Percentiles rank a stretch among this genome's conserved stretches.
phyloP scores from a whole-genome alignment of 2,113 vertebrate genomes.

The Lepus timidus region DNA sequence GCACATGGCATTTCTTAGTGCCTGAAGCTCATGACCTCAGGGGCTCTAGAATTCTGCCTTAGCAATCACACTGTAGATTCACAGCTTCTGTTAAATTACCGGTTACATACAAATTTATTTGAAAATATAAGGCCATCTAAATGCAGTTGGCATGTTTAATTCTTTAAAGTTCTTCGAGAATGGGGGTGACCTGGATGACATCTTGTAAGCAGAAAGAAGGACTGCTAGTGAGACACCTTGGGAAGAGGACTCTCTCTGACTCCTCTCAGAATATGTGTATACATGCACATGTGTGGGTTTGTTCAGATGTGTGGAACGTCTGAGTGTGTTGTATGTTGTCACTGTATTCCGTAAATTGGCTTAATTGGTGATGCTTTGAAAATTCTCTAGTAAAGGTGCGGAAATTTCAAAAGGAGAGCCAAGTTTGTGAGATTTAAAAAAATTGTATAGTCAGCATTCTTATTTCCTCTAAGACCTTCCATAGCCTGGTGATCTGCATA shows the following conservation, averaged over 20 bases:
- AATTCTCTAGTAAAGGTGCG: conserved; percentile 30
- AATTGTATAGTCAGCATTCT: conserved; percentile 80
- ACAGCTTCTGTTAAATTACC: not conserved
- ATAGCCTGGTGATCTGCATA: conserved; percentile 81
- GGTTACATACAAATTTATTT: not conserved
- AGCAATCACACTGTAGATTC: not conserved
- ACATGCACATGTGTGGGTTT: accelerated
- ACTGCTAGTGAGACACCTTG: not conserved
- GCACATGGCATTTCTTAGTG: not conserved
- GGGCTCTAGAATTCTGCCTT: not conserved
- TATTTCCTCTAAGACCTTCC: not conserved
- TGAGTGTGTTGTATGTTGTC: not conserved
- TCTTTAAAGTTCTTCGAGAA: not conserved
- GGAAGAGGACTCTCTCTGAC: not conserved
- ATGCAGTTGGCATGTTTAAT: not conserved
- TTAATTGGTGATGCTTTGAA: not conserved
- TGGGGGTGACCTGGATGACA: not conserved
- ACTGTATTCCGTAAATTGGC: not conserved
- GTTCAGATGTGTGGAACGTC: not conserved
- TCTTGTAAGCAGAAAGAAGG: not conserved
- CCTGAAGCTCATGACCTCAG: not conserved
- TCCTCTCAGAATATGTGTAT: not conserved
- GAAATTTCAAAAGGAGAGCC: conserved; percentile 57
- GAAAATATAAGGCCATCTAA: not conserved
- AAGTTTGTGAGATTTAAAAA: not conserved